A percentile compares a stretch with the other conserved stretches of the same genome.
Conservation (phyloP, 2,888 invertebrate species). For the Drosophila stalkeri region DNA sequence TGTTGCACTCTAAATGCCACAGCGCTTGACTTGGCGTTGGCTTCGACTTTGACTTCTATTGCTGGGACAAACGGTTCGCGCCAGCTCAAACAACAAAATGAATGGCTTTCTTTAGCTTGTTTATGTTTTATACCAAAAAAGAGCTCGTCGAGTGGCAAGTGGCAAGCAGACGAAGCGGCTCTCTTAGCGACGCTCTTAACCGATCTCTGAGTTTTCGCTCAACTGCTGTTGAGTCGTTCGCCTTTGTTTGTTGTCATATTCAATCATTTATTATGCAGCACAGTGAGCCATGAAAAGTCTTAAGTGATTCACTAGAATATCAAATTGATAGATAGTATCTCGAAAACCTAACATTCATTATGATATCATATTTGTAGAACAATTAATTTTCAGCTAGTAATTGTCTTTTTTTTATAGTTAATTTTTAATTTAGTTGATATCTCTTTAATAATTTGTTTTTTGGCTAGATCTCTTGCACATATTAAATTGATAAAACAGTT, state of each 20-base stretch:
- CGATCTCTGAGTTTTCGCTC: constrained; percentile 6
- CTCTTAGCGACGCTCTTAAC: constrained; percentile 37
- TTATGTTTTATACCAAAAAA: constrained; percentile 83
- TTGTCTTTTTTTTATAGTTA: not conserved
- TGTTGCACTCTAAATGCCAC: constrained; percentile 66
- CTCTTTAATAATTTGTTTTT: not conserved
- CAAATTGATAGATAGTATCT: constrained; percentile 4
- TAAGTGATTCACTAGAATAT: constrained; percentile 17
- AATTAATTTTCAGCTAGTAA: constrained; percentile 1
- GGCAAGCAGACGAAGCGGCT: constrained; percentile 24
- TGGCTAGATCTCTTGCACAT: not conserved
- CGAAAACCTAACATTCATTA: not conserved
- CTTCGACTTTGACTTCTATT: constrained; percentile 39
- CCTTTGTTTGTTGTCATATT: constrained; percentile 25
- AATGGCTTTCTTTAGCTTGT: constrained; percentile 83
- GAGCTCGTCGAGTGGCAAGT: constrained; percentile 44
- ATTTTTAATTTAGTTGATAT: not conserved
- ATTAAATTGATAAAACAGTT: constrained; percentile 4
- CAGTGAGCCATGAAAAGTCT: constrained; percentile 17
- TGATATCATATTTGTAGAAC: constrained; percentile 19
- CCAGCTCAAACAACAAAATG: constrained; percentile 83
- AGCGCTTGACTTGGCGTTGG: constrained; percentile 38
- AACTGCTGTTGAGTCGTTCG: constrained; percentile 33
- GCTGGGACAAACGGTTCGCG: constrained; percentile 70
- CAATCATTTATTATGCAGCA: constrained; percentile 24